Evolutionary conservation across 1,140 invertebrate species (phyloP), one percentile per base, ranked within the genome.

Genomic region (Cydia fagiglandana): DNA sequence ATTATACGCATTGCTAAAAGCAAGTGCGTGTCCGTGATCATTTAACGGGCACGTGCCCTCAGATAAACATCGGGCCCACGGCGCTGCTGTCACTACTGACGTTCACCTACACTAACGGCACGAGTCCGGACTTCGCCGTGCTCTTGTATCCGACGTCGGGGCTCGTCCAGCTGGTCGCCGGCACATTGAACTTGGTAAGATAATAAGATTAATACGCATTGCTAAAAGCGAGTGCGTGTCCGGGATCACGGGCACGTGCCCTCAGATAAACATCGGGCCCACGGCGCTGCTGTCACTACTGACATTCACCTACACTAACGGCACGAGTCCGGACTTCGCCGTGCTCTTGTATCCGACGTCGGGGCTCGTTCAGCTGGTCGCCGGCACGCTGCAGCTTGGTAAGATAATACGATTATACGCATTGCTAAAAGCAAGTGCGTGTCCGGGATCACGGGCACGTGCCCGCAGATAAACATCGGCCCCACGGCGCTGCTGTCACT

Each of bases 191-290:
- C 86, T 98, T 79, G 93, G 38, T 47, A 61, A 47, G 17, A 68
- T 34, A 80, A 68, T 24, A 28, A 45, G 64, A 47, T 92, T 98
- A 5, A 5, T 98, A 98, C 90, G 96, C 97, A 15, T 96, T 97
- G 0, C 96, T 98, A 78, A 95, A 83, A 97, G 97, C 2, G 96
- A 96, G 80, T 96, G 98, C 81, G 94, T 98, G 9, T 98, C 98
- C 91, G 95, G 95, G 17, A 34, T 97, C 24, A 95, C 98, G 84
- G 97, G 97, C 4, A 97, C 96, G 2, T 96, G 96, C 79, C 96
- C 96, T 76, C 97, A 98, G 89, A 95, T 98, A 56, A 98, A 97
- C 80, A 96, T 97, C 20, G 96, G 96, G 1, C 97, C 96, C 4
- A 97, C 96, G 0, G 96, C 96, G 2, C 93, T 97, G 30, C 93